Percentiles rank a stretch among this genome's conserved stretches.
phyloP scores from a whole-genome alignment of 2,113 vertebrate genomes.

The Edolisoma coerulescens region DNA sequence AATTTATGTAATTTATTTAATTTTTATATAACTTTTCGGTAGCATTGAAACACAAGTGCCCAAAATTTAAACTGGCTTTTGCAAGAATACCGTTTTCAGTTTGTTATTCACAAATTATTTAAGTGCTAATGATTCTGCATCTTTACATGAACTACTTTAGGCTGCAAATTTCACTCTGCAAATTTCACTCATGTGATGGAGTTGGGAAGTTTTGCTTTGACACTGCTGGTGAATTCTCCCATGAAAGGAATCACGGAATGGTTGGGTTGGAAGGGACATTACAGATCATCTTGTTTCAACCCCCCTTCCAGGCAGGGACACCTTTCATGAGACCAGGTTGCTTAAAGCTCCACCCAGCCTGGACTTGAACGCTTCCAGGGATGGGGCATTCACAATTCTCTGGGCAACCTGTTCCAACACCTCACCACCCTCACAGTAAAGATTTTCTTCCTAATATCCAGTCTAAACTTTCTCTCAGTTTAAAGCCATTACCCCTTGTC shows the following conservation, averaged over 20 bases:
- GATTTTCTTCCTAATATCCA: background rate
- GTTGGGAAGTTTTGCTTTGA: background rate
- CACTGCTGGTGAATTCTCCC: background rate
- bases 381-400: background rate
- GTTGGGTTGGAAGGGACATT: background rate
- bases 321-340: background rate
- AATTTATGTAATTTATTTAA: background rate
- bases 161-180: background rate
- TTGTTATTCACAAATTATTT: background rate
- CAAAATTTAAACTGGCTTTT: background rate
- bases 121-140: background rate
- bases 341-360: background rate
- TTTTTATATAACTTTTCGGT: background rate
- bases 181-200: background rate
- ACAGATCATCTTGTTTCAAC: fast-evolving
- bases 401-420: background rate
- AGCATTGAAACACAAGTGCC: background rate
- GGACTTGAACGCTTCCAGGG: background rate
- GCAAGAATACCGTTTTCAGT: background rate
- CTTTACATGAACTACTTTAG: background rate
- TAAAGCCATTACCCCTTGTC: background rate
- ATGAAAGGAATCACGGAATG: background rate
- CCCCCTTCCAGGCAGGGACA: background rate
- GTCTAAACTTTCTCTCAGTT: background rate
- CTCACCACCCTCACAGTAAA: background rate